phyloP scores from a whole-genome alignment of 2,113 vertebrate species.

The Platycercus adscitus region DNA sequence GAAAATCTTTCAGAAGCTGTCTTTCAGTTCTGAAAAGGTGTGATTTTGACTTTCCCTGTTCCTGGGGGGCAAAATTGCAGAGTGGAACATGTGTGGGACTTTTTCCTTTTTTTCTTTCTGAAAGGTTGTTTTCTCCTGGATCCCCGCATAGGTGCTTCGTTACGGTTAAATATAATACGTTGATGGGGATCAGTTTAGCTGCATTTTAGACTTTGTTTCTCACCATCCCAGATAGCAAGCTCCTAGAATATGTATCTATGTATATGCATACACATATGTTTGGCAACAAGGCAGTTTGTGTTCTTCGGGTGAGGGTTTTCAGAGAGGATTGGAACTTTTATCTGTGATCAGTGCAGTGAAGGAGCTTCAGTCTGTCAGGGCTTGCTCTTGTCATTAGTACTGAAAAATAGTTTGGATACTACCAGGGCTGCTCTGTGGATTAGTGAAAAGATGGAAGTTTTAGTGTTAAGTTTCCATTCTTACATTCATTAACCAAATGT shows the following conservation, averaged over 20 bases:
- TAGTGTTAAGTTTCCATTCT: not conserved
- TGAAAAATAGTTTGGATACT: conserved; percentile 8
- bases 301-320: not conserved
- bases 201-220: not conserved
- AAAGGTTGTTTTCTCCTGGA: not conserved
- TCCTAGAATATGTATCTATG: not conserved
- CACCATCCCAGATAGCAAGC: not conserved
- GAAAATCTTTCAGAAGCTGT: not conserved
- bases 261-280: not conserved
- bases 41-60: not conserved
- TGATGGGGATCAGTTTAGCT: not conserved
- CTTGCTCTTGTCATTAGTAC: conserved; percentile 2
- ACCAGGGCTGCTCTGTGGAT: not conserved
- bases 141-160: not conserved
- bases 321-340: not conserved
- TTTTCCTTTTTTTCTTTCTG: not conserved
- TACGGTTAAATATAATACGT: not conserved
- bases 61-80: not conserved
- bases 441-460: not conserved
- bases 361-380: not conserved
- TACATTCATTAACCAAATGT: not conserved
- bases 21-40: not conserved
- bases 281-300: not conserved
- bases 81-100: not conserved
- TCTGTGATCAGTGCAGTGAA: not conserved